Conservation (phyloP, 2,797 vertebrate species). For the Microchirus variegatus region DNA sequence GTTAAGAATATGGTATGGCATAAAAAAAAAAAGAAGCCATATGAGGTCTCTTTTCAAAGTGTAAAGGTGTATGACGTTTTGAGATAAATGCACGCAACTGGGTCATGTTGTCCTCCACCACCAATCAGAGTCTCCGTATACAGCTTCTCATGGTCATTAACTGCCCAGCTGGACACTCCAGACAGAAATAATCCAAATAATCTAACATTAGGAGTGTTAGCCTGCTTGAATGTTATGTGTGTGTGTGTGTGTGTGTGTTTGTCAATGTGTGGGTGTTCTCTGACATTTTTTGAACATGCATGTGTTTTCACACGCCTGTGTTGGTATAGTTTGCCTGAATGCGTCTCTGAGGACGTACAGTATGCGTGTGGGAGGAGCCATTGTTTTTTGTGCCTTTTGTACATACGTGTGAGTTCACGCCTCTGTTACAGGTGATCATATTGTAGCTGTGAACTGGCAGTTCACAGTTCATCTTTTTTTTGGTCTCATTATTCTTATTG, state of each 20-base stretch:
- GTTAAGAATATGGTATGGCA: constrained; percentile 48
- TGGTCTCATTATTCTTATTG: constrained; percentile 7
- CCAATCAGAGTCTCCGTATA: constrained; percentile 51
- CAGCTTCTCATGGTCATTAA: constrained; percentile 75
- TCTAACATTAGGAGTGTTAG: constrained; percentile 78
- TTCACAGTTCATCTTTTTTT: neutral
- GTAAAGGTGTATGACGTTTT: constrained; percentile 23
- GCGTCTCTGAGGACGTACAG: too few species aligned
- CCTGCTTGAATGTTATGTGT: constrained; percentile 68
- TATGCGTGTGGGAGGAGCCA: too few species aligned
- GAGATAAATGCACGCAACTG: constrained; percentile 19
- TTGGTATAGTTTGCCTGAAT: neutral
- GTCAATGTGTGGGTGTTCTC: constrained; percentile 59
- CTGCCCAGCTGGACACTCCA: constrained; percentile 64
- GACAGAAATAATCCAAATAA: constrained; percentile 68
- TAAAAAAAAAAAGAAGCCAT: constrained; percentile 30
- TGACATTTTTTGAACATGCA: constrained; percentile 22
- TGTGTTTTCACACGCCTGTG: neutral
- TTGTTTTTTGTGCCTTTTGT: neutral
- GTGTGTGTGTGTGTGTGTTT: constrained; percentile 55
- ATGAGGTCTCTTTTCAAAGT: constrained; percentile 31
- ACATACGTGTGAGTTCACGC: neutral
- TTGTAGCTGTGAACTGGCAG: neutral
- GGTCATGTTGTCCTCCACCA: constrained; percentile 57
- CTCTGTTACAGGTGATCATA: neutral